Base-by-base conservation (phyloP, 2,113 vertebrate genomes). In the Glaucomys volans region DNA sequence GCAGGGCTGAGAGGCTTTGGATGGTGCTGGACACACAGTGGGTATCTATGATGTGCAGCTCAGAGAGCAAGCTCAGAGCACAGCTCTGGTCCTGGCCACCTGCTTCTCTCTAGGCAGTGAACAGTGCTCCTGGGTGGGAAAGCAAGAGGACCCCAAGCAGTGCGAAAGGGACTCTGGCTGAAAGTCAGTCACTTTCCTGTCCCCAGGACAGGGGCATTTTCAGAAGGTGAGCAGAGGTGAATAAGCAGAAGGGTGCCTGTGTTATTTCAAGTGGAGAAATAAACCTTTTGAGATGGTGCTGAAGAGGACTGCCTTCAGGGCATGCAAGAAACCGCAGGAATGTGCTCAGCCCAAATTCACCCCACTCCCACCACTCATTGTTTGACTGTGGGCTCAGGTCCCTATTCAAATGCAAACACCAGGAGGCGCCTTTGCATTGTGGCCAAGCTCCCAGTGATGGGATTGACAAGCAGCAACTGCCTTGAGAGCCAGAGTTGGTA, bases 391-490 rank as follows among this genome's bases (percentile, higher is more conserved):
- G 95, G 67, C 77, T 44, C 11, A 0, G 22, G 44, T 91, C 71
- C 75, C 95, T 96, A 84, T 98, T 97, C 96, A 96, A 87, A 96
- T 95, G 92, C 86, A 94, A 97, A 97, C 97, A 97, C 97, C 95
- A 97, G 97, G 96, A 97, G 97, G 97, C 95, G 95, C 97, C 90
- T 97, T 94, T 97, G 97, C 96, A n/a, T 97, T 97, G 93, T 94
- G 52, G 87, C 88, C 88, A 16, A 44, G 80, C 4, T 17, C 54
- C 6, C 42, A 7, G 82, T 28, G 44, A 74, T 1, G 40, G 26
- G 77, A 91, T 37, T 94, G 93, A 93, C 87, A 47, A 17, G 95
- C 72, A 17, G 59, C 67, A 54, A 54, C 32, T 57, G 44, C 12
- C 0, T 47, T 7, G 40, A 17, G 37, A 52, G 69, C 16, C 1